These are phyloP conservation scores for Drosophila algonquin DNA, from an alignment of 2,888 invertebrate species.

Conservation along the genomic window DNA sequence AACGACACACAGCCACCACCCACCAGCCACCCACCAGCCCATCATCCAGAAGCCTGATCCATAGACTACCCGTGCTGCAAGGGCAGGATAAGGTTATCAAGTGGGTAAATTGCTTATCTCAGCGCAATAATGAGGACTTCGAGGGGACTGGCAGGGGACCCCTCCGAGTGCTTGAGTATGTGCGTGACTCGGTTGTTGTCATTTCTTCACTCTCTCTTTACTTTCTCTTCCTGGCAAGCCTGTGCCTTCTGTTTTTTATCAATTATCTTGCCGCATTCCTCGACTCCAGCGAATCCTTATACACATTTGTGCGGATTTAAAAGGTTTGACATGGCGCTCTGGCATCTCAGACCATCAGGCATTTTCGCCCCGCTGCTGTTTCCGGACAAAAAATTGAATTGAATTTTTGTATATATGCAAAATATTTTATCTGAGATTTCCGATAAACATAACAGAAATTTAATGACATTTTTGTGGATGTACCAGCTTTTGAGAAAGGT, in stretches of 20 bases:
- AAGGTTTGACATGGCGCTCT: constrained; percentile 42
- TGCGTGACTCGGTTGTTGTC: constrained; percentile 43
- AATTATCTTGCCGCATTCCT: constrained; percentile 60
- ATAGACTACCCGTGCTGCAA: constrained; percentile 29
- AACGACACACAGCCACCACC: constrained; percentile 29
- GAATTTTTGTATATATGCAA: constrained; percentile 20
- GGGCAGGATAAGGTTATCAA: constrained; percentile 68
- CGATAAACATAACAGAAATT: not conserved
- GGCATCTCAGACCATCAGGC: constrained; percentile 32
- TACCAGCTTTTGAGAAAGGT: not conserved
- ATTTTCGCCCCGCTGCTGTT: constrained; percentile 6
- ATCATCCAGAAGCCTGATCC: not conserved
- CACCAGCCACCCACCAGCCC: not conserved
- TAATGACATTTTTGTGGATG: not conserved
- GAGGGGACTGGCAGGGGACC: constrained; percentile 13
- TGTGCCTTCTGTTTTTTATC: constrained; percentile 48
- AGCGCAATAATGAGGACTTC: constrained; percentile 64
- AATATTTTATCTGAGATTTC: constrained; percentile 3
- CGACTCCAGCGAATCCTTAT: constrained; percentile 29
- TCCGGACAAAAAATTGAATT: not conserved
- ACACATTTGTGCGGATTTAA: constrained; percentile 31
- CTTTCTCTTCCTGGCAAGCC: constrained; percentile 3
- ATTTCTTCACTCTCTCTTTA: not conserved
- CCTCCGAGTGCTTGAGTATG: constrained; percentile 13
- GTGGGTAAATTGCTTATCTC: constrained; percentile 73